phyloP scores from a whole-genome alignment of 2,797 vertebrate genomes.

The Syncerus caffer region DNA sequence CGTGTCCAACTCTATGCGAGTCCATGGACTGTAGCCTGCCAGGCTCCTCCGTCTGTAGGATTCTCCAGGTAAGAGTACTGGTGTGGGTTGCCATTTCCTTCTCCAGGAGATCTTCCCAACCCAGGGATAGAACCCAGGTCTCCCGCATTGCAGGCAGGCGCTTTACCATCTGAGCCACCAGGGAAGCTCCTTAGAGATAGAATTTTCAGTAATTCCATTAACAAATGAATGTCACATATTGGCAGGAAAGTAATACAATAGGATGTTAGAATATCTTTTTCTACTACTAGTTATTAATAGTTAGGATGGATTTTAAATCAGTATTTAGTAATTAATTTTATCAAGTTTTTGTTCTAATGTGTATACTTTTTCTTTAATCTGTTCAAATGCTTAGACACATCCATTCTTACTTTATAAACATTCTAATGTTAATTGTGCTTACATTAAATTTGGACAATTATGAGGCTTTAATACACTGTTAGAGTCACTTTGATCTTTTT shows the following conservation, averaged over 20 bases:
- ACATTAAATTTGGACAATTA: background rate
- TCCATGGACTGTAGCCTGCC: too few relatives aligned
- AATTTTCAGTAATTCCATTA: background rate
- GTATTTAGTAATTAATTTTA: background rate
- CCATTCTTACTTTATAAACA: background rate
- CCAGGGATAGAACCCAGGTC: accelerated
- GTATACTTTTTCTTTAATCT: background rate
- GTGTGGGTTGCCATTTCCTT: too few relatives aligned
- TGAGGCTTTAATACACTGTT: background rate
- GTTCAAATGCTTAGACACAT: background rate
- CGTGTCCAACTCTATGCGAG: too few relatives aligned
- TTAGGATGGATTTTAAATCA: background rate
- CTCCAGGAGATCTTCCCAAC: too few relatives aligned
- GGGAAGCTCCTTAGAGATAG: background rate
- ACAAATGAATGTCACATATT: background rate
- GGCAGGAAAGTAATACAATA: background rate
- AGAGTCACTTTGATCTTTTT: background rate
- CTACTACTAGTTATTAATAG: background rate
- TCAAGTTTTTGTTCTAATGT: background rate
- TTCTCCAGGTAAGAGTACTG: too few relatives aligned
- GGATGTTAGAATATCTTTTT: background rate
- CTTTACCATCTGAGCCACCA: background rate
- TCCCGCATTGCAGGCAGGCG: accelerated
- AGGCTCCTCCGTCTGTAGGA: too few relatives aligned
- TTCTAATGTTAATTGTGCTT: background rate